Percentiles rank a stretch among this genome's conserved stretches.
phyloP scores from a whole-genome alignment of 2,113 vertebrate species.

The Panurus biarmicus region DNA sequence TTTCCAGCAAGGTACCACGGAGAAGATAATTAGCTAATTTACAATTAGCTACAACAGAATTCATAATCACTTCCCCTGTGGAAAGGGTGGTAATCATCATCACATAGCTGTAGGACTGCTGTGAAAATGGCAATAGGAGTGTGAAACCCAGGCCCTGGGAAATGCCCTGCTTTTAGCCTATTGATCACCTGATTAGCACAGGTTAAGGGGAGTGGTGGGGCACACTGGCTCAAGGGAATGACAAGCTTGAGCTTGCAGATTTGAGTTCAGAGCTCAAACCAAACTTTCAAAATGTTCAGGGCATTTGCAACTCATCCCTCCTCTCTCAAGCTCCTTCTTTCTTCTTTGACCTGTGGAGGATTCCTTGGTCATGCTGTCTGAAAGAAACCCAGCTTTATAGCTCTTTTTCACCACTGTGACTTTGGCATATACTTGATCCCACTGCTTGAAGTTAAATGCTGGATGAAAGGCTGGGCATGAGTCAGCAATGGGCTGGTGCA shows the following conservation, averaged over 20 bases:
- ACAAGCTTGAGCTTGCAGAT: neutral
- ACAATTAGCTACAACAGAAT: conserved; percentile 60
- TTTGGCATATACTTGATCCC: neutral
- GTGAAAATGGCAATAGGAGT: conserved; percentile 35
- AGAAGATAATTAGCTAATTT: conserved; percentile 64
- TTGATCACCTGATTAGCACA: neutral
- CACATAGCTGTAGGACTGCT: conserved; percentile 12
- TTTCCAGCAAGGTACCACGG: conserved; percentile 24
- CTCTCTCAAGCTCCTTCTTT: neutral
- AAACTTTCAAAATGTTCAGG: neutral
- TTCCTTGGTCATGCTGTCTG: neutral
- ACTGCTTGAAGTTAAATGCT: neutral
- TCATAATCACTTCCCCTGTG: conserved; percentile 47
- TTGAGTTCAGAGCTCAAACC: neutral
- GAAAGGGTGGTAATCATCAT: conserved; percentile 54
- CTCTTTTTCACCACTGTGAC: neutral
- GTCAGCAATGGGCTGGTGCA: accelerated
- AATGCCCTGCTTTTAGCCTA: conserved; percentile 28
- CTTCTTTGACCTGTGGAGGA: neutral
- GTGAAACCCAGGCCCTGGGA: neutral
- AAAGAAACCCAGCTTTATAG: neutral
- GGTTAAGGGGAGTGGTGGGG: neutral
- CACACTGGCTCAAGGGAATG: neutral
- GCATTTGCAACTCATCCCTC: neutral
- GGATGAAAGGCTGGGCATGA: neutral